Conservation (phyloP, 2,113 vertebrate genomes). For the Bujurquina vittata region DNA sequence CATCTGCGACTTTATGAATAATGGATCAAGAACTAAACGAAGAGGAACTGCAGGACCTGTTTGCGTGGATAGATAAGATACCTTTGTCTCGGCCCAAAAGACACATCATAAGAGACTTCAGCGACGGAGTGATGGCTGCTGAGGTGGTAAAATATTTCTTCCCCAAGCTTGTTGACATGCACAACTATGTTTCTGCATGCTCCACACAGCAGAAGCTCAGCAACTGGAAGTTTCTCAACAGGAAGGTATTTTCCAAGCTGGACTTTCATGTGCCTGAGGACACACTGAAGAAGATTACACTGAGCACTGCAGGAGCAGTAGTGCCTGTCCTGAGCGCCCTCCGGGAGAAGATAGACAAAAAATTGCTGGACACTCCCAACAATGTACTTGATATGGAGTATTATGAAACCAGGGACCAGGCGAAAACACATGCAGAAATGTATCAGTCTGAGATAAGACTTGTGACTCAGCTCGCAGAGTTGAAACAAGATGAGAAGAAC, state of each 20-base stretch:
- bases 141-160: slow-evolving; percentile 83
- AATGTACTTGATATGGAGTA: slow-evolving; percentile 61
- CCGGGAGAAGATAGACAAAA: slow-evolving; percentile 75
- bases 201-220: slow-evolving; percentile 81
- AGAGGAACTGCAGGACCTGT: slow-evolving; percentile 85
- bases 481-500: slow-evolving; percentile 46
- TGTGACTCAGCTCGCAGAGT: slow-evolving; percentile 30
- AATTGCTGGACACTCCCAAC: slow-evolving; percentile 30
- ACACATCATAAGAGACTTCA: slow-evolving; percentile 91
- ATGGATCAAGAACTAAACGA: slow-evolving; percentile 83
- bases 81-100: slow-evolving; percentile 89
- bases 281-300: slow-evolving; percentile 72
- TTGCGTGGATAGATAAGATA: slow-evolving; percentile 90
- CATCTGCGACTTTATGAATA: background rate
- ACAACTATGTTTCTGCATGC: slow-evolving; percentile 82
- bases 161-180: slow-evolving; percentile 83
- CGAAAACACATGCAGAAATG: slow-evolving; percentile 42
- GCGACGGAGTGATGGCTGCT: slow-evolving; percentile 88
- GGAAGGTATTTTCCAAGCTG: slow-evolving; percentile 84
- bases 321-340: slow-evolving; percentile 75
- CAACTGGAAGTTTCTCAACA: slow-evolving; percentile 84
- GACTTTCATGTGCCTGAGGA: slow-evolving; percentile 78
- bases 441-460: slow-evolving; percentile 22
- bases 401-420: slow-evolving; percentile 56
- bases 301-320: slow-evolving; percentile 71